Evolutionary conservation across 2,888 invertebrate species (phyloP).

Genomic region (Dorcus hopei): DNA sequence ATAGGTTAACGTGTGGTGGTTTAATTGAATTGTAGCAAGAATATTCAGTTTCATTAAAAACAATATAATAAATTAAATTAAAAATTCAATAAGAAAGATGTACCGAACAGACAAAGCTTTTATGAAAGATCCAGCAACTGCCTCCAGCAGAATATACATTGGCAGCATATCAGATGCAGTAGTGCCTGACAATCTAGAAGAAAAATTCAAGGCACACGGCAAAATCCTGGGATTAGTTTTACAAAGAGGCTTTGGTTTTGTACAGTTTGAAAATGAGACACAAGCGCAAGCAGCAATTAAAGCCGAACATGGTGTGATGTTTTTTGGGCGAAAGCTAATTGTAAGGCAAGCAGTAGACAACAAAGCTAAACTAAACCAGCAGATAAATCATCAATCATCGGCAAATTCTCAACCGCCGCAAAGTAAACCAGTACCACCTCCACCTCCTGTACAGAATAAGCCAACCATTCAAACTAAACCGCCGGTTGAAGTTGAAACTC

Average conservation of each 20-base stretch:
- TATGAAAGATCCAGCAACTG: conserved; percentile 73
- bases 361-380: conserved; percentile 34
- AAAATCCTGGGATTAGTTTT: conserved; percentile 66
- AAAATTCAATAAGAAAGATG: conserved; percentile 29
- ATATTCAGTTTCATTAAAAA: too few species aligned
- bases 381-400: conserved; percentile 38
- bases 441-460: conserved; percentile 4
- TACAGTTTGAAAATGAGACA: conserved; percentile 75
- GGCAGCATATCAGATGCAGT: conserved; percentile 68
- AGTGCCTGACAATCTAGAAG: conserved; percentile 63
- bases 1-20: too few species aligned
- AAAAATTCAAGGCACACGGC: conserved; percentile 73
- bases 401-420: not conserved
- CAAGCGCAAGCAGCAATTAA: conserved; percentile 74
- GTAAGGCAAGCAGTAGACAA: conserved; percentile 59
- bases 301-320: conserved; percentile 65
- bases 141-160: conserved; percentile 74
- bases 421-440: conserved; percentile 2
- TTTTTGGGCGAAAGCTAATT: conserved; percentile 70
- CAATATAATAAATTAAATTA: too few species aligned
- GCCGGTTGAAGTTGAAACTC: not conserved
- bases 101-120: conserved; percentile 48
- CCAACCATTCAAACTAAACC: conserved; percentile 9
- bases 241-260: conserved; percentile 81
- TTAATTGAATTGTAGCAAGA: too few species aligned